Base-by-base conservation (phyloP, 2,797 vertebrate species). In the Bothrops alternatus region DNA sequence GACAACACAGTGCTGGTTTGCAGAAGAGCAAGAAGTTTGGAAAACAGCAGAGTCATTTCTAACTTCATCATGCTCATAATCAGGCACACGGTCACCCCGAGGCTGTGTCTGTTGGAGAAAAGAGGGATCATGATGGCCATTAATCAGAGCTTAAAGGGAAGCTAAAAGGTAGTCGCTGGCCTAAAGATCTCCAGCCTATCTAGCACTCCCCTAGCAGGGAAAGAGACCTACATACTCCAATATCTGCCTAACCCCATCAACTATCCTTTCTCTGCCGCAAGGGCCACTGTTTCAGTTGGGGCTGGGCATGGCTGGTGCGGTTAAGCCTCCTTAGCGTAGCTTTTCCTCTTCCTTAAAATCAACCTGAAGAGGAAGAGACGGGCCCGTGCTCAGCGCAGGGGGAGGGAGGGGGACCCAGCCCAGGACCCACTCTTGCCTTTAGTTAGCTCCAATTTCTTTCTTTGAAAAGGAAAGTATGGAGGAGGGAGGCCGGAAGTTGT, bases 61-160 rank as follows among this genome's bases (percentile, higher is more conserved):
- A 96, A 94, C 94, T 97, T 96, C 96, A 96, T 95, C 95, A 95
- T 96, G 95, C 97, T 97, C 97, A 95, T 95, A 96, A 94, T 92
- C 93, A 93, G 95, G 97, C 97, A 94, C 95, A 94, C 96, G 94
- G 95, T 25, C 86, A 95, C 95, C 96, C 96, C 92, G 93, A 96
- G 95, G 96, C 97, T 96, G 94, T 94, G 90, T 96, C 96, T 94
- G 96, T 96, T 94, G 89, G 96, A 95, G 93, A 97, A 94, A 95
- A 96, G 94, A 96, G 96, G 95, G 95, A 97, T 93, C 98, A 98
- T 98, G 97, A 95, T 96, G 97, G 96, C 96, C 94, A 91, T 8
- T 92, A 94, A 93, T 13, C 92, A 95, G 60, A 92, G 92, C 61
- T 12, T 3, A 87, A 87, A 82, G 93, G 42, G 53, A 93, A 89